A percentile compares a stretch with the other conserved stretches of the same genome.
phyloP scores from a whole-genome alignment of 2,888 invertebrate species.

The Caenorhabditis afra region DNA sequence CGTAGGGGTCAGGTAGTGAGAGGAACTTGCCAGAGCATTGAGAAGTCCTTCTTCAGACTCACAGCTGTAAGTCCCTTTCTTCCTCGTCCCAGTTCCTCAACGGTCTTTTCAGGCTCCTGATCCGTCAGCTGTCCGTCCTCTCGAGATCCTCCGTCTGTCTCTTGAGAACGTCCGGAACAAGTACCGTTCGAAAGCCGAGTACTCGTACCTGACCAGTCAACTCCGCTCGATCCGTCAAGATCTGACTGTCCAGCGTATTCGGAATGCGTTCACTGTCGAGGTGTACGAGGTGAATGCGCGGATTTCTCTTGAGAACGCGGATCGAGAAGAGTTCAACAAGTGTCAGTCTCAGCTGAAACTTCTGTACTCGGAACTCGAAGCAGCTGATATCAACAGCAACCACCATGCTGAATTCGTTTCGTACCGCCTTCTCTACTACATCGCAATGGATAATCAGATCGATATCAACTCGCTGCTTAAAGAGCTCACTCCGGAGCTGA shows the following conservation, averaged over 20 bases:
- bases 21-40: slow-evolving; percentile 93
- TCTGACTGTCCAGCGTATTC: slow-evolving; percentile 96
- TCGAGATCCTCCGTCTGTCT: slow-evolving; percentile 89
- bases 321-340: slow-evolving; percentile 96
- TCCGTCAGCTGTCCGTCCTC: slow-evolving; percentile 90
- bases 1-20: slow-evolving; percentile 83
- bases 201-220: slow-evolving; percentile 97
- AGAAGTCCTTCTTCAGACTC: slow-evolving; percentile 95
- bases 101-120: slow-evolving; percentile 88
- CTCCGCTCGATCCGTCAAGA: slow-evolving; percentile 98
- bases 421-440: slow-evolving; percentile 95
- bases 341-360: slow-evolving; percentile 98
- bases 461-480: slow-evolving; percentile 94
- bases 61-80: slow-evolving; percentile 84
- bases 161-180: slow-evolving; percentile 92
- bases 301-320: slow-evolving; percentile 95
- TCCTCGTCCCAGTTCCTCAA: background rate
- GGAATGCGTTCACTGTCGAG: slow-evolving; percentile 94
- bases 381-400: slow-evolving; percentile 57
- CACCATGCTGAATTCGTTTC: slow-evolving; percentile 95
- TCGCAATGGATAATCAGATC: slow-evolving; percentile 97
- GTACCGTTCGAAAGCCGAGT: slow-evolving; percentile 92
- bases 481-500: slow-evolving; percentile 67
- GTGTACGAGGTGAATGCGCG: slow-evolving; percentile 99
- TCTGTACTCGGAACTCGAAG: slow-evolving; percentile 85